Conservation (phyloP, 1,140 invertebrate species). For the Trichonephila inaurata region DNA sequence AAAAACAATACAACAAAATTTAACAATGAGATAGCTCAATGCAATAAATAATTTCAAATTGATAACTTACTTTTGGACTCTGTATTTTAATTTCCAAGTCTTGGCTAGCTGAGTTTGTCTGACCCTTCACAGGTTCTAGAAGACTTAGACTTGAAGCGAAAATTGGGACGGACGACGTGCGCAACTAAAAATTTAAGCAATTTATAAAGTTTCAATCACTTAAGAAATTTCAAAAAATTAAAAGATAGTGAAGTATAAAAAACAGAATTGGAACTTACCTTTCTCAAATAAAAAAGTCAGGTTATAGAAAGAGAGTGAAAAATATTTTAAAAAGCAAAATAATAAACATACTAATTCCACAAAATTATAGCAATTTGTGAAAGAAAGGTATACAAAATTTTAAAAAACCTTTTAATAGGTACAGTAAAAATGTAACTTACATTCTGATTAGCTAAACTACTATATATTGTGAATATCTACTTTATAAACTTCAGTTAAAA, state of each 20-base stretch:
- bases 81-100: constrained; percentile 61
- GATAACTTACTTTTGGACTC: constrained; percentile 49
- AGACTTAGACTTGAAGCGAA: constrained; percentile 77
- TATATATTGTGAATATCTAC: no score
- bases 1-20: no score
- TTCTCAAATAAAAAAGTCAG: constrained; percentile 76
- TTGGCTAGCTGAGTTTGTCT: constrained; percentile 62
- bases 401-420: no score
- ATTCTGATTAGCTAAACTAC: no score
- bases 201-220: not conserved
- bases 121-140: constrained; percentile 74
- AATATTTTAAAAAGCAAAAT: constrained; percentile 22
- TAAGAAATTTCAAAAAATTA: not conserved
- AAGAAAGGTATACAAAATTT: not conserved
- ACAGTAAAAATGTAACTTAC: no score
- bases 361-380: not conserved
- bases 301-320: constrained; percentile 66
- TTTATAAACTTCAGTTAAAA: no score
- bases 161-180: constrained; percentile 77
- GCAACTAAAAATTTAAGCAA: constrained; percentile 59
- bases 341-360: not conserved
- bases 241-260: not conserved
- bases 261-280: constrained; percentile 55
- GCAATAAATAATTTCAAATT: no score
- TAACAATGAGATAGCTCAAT: no score